Evolutionary conservation across 2,888 invertebrate species (phyloP).

Genomic region (Perithous albicinctus): DNA sequence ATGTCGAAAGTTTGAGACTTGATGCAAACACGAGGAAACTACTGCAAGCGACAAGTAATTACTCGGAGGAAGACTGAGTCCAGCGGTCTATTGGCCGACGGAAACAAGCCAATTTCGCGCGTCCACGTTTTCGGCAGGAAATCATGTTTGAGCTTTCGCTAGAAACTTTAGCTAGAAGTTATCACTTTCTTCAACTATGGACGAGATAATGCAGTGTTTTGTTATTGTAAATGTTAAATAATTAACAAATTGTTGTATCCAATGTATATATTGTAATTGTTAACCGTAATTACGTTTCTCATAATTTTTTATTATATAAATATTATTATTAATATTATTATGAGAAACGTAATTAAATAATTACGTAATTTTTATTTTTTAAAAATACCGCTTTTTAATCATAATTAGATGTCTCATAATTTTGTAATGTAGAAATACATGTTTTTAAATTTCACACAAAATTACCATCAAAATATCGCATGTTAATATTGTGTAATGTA

Average conservation of each 20-base stretch:
- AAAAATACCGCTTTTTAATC: no score
- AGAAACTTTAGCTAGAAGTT: background rate
- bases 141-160: background rate
- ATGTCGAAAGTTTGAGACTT: background rate
- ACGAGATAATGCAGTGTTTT: background rate
- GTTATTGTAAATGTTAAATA: background rate
- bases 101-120: background rate
- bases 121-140: background rate
- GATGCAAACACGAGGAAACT: background rate
- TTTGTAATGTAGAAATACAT: no score
- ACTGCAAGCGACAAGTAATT: background rate
- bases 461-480: no score
- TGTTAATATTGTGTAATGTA: no score
- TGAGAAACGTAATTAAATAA: no score
- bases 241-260: background rate
- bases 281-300: no score
- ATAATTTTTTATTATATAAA: no score
- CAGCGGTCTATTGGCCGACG: background rate
- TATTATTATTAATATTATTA: no score
- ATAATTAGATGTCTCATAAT: no score
- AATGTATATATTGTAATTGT: no score
- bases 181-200: background rate
- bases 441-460: no score
- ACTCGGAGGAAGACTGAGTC: background rate
- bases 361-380: no score